phyloP scores from a whole-genome alignment of 2,888 invertebrate species.

The Polia nebulosa region DNA sequence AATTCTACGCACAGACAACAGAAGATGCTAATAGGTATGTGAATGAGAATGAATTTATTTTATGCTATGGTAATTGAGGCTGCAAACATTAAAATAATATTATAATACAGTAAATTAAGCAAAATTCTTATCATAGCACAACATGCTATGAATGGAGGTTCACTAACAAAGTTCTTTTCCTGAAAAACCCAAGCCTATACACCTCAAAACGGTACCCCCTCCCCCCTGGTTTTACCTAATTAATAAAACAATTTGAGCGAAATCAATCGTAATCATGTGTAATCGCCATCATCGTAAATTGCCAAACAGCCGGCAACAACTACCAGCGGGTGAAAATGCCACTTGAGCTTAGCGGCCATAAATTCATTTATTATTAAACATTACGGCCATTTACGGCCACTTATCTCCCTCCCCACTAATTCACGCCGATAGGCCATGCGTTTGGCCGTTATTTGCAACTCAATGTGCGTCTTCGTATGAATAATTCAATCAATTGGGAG shows the following conservation, averaged over 20 bases:
- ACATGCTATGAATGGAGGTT: too few species aligned
- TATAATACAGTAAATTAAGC: too few species aligned
- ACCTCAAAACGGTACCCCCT: background rate
- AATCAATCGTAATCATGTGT: conserved; percentile 30
- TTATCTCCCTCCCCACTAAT: conserved; percentile 57
- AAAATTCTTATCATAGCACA: too few species aligned
- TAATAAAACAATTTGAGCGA: background rate
- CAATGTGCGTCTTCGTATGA: conserved; percentile 71
- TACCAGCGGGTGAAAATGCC: conserved; percentile 25
- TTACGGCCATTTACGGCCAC: conserved; percentile 57
- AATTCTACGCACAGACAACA: too few species aligned
- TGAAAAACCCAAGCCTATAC: background rate
- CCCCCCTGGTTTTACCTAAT: background rate
- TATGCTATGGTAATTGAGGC: too few species aligned
- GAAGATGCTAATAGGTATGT: too few species aligned
- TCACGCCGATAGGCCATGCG: conserved; percentile 60
- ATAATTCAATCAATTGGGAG: conserved; percentile 73
- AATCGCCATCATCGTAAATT: conserved; percentile 17
- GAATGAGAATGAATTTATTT: too few species aligned
- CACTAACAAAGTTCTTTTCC: too few species aligned
- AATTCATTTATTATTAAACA: conserved; percentile 63
- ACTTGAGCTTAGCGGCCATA: conserved; percentile 48
- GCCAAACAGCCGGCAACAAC: conserved; percentile 30
- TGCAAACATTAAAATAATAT: too few species aligned
- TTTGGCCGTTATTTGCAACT: conserved; percentile 71